Evolutionary conservation across 2,113 vertebrate species (phyloP).

Genomic region (Ciconia maguari): DNA sequence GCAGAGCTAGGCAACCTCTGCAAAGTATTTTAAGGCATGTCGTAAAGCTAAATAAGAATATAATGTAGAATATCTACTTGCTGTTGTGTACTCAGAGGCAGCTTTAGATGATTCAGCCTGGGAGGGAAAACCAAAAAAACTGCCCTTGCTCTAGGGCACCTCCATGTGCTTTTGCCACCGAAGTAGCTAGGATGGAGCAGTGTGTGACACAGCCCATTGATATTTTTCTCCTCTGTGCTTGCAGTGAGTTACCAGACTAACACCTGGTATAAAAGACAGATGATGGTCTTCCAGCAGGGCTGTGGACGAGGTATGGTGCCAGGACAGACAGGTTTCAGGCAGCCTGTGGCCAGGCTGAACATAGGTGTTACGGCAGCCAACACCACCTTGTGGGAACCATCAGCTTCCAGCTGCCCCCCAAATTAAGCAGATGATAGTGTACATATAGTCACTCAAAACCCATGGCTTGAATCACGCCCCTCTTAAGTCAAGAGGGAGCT

Average conservation of each 20-base stretch:
- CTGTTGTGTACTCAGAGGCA: neutral
- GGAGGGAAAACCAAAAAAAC: neutral
- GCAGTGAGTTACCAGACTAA: neutral
- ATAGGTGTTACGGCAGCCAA: accelerated
- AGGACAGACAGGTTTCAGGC: neutral
- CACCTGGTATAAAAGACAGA: neutral
- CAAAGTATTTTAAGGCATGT: neutral
- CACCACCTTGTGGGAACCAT: neutral
- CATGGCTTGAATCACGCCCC: accelerated
- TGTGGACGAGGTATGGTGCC: accelerated
- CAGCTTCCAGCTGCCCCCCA: neutral
- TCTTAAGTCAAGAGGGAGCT: neutral
- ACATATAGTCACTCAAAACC: accelerated
- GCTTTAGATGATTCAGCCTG: neutral
- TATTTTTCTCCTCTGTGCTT: neutral
- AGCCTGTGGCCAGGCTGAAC: neutral
- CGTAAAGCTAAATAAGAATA: neutral
- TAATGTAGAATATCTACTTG: neutral
- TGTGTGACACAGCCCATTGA: accelerated
- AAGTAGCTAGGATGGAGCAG: neutral
- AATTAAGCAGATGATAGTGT: neutral
- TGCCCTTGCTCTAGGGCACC: neutral
- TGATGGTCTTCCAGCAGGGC: neutral
- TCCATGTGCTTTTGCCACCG: neutral
- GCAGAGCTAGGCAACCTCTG: neutral